A percentile compares a stretch with the other conserved stretches of the same genome.
Conservation (phyloP, 92 coral and sea anemone genomes). For the Meandrina meandrites region DNA sequence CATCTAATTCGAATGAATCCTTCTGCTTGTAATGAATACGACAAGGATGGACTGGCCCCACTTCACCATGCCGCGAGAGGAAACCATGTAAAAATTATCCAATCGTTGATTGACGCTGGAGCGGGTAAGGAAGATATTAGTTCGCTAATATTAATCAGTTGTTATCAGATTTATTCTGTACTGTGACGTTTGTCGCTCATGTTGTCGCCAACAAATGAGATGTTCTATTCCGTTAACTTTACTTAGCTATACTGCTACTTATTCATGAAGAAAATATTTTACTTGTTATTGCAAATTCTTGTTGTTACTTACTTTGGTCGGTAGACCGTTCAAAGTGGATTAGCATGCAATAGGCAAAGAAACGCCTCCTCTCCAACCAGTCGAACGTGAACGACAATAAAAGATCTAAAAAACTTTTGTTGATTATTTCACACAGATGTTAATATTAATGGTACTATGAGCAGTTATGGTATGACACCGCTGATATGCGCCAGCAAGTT, state of each 20-base stretch:
- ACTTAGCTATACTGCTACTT: too few species aligned
- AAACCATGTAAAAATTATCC: slow-evolving; percentile 60
- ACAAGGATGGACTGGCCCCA: slow-evolving; percentile 73
- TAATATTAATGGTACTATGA: slow-evolving; percentile 33
- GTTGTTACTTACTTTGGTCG: not conserved
- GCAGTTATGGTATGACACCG: slow-evolving; percentile 43
- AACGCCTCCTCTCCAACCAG: not conserved
- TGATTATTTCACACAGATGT: slow-evolving; percentile 32
- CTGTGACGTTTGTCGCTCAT: too few species aligned
- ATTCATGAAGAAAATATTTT: too few species aligned
- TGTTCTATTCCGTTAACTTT: too few species aligned
- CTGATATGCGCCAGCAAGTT: slow-evolving; percentile 71
- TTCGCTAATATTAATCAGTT: too few species aligned
- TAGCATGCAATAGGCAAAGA: not conserved
- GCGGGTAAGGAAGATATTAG: slow-evolving; percentile 64
- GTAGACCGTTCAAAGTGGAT: too few species aligned
- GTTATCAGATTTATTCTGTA: too few species aligned
- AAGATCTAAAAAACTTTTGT: not conserved
- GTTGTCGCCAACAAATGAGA: too few species aligned
- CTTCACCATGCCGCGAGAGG: slow-evolving; percentile 77
- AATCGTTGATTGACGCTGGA: slow-evolving; percentile 66
- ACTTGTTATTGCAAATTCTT: not conserved
- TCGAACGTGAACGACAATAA: not conserved
- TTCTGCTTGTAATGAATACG: slow-evolving; percentile 40
- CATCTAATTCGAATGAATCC: slow-evolving; percentile 27